Conservation (phyloP, 2,888 invertebrate genomes). For the Sphaerolaimus hirsutus region DNA sequence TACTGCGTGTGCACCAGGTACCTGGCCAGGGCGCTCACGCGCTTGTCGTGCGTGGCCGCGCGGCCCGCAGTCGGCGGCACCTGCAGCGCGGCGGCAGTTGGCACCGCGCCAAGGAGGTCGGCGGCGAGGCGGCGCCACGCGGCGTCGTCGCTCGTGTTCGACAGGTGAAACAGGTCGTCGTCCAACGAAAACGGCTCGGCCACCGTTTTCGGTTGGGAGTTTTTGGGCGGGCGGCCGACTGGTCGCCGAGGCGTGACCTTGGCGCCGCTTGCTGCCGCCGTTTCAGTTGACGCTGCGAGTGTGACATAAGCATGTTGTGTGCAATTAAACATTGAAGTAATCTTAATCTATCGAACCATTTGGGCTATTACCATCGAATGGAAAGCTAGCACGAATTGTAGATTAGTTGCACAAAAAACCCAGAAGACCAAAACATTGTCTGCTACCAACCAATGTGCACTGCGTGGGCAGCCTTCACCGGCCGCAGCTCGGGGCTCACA, state of each 20-base stretch:
- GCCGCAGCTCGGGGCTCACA: too few species aligned
- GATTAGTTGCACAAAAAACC: too few species aligned
- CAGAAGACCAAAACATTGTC: too few species aligned
- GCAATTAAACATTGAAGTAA: too few species aligned
- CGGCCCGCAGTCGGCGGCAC: background rate
- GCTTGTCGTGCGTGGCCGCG: background rate
- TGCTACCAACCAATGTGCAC: too few species aligned
- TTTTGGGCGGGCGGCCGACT: background rate
- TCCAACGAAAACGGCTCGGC: background rate
- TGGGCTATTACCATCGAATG: too few species aligned
- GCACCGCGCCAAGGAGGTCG: too few species aligned
- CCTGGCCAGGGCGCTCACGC: background rate
- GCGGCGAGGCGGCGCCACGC: background rate
- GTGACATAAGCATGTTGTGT: too few species aligned
- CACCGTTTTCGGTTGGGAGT: background rate
- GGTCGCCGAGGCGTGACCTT: background rate
- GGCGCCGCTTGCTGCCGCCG: background rate
- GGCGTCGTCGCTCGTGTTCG: background rate
- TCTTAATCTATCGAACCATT: too few species aligned
- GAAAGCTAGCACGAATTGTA: too few species aligned
- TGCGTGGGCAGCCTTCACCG: too few species aligned
- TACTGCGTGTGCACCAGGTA: conserved; percentile 3
- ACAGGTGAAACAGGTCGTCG: background rate
- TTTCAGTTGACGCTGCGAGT: background rate
- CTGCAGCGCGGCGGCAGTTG: background rate